phyloP scores from a whole-genome alignment of 2,797 vertebrate genomes.

The Rhyacichthys aspro region DNA sequence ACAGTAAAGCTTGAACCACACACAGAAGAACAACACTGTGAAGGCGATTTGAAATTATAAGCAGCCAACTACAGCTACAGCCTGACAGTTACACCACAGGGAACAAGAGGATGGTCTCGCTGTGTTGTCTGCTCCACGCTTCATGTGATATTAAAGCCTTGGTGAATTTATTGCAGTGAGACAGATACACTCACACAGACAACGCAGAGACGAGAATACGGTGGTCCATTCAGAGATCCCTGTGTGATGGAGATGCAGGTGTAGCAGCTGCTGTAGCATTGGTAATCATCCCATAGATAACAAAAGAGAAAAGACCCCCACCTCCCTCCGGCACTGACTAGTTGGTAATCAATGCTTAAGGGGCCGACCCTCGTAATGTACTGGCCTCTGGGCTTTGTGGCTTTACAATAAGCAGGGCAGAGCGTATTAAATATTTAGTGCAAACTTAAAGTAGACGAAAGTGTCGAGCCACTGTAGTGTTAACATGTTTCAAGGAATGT shows the following conservation, averaged over 20 bases:
- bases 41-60: constrained; percentile 21
- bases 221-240: constrained; percentile 1
- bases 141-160: constrained; percentile 34
- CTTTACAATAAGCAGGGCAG: neutral
- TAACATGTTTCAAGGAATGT: neutral
- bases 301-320: constrained; percentile 12
- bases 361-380: neutral
- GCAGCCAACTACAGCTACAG: constrained; percentile 15
- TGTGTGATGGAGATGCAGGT: neutral
- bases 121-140: constrained; percentile 24
- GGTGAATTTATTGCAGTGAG: constrained; percentile 45
- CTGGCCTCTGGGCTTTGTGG: neutral
- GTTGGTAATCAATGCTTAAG: constrained; percentile 20
- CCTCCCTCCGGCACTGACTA: neutral
- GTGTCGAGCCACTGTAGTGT: neutral
- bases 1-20: constrained; percentile 1
- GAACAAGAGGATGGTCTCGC: constrained; percentile 8
- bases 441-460: constrained; percentile 1
- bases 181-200: constrained; percentile 4
- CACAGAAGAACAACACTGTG: neutral
- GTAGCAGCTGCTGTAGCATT: neutral
- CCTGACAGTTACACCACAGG: constrained; percentile 17
- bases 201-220: neutral
- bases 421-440: neutral
- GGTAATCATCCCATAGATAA: neutral